A percentile compares a stretch with the other conserved stretches of the same genome.
Evolutionary conservation across 2,888 invertebrate species (phyloP).

Genomic region (Leptinotarsa peninsularis): DNA sequence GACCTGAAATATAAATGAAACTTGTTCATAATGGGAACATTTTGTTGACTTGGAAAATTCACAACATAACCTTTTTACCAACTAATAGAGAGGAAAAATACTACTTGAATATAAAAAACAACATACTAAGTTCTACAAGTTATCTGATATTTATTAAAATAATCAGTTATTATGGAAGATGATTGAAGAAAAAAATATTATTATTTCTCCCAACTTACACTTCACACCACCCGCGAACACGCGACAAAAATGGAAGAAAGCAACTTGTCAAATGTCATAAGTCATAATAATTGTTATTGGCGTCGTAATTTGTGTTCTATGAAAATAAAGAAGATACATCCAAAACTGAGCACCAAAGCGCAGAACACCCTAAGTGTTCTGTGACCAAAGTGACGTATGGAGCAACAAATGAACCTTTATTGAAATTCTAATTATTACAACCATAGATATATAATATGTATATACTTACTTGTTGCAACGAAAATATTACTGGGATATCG

Average conservation of each 20-base stretch:
- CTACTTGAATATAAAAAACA: background rate
- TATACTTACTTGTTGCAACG: no score
- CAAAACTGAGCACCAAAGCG: no score
- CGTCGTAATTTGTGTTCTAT: background rate
- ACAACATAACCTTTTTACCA: conserved; percentile 17
- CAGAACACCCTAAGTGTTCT: no score
- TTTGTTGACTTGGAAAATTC: conserved; percentile 1
- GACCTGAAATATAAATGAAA: conserved; percentile 68
- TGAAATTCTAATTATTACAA: no score
- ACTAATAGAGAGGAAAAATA: background rate
- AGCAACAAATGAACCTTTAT: no score
- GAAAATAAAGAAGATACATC: background rate
- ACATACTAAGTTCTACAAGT: background rate
- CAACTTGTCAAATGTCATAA: background rate
- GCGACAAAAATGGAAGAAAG: conserved; percentile 11
- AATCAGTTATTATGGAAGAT: background rate
- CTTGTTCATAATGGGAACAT: background rate
- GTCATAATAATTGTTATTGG: background rate
- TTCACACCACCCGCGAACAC: background rate
- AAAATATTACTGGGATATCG: no score
- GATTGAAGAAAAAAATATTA: background rate
- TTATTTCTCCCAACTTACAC: conserved; percentile 5
- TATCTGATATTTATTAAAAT: background rate
- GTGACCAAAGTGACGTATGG: no score
- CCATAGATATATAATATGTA: no score